Percentiles rank a stretch among this genome's conserved stretches.
These are phyloP conservation scores for Dolichallabes microphthalmus DNA, from an alignment of 2,113 vertebrate genomes.

Conservation along the genomic window DNA sequence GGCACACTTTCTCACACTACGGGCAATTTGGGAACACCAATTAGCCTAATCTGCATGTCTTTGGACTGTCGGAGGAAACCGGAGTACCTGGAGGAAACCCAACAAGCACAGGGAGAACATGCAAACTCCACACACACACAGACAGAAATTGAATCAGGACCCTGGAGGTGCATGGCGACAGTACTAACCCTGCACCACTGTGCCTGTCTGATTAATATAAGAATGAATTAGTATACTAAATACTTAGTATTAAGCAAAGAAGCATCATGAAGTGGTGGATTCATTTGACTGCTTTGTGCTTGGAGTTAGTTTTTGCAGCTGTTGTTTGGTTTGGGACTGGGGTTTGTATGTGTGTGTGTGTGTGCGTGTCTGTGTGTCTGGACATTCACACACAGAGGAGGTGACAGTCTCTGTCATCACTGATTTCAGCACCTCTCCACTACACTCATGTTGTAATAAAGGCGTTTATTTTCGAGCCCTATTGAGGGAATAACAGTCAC, in stretches of 20 bases:
- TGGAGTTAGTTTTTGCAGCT: too few relatives aligned
- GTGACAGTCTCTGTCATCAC: conserved; percentile 37
- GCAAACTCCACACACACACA: too few relatives aligned
- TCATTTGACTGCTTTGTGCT: neutral
- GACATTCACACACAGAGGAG: neutral
- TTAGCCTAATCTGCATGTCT: too few relatives aligned
- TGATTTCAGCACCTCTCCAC: conserved; percentile 41
- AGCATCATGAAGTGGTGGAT: neutral
- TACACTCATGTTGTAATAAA: conserved; percentile 43
- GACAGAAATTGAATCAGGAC: too few relatives aligned
- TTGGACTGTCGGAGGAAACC: too few relatives aligned
- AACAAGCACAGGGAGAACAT: too few relatives aligned
- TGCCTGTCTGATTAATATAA: neutral
- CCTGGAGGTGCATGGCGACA: too few relatives aligned
- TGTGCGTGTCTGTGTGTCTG: conserved; percentile 8
- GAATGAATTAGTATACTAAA: neutral
- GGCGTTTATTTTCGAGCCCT: conserved; percentile 47
- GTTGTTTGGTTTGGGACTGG: neutral
- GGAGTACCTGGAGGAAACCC: too few relatives aligned
- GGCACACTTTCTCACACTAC: too few relatives aligned
- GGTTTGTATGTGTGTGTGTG: neutral
- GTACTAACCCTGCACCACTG: too few relatives aligned
- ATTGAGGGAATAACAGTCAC: conserved; percentile 46
- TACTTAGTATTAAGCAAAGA: neutral
- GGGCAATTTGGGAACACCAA: too few relatives aligned